These are phyloP conservation scores for Liodrosophila aerea DNA, from an alignment of 2,888 invertebrate genomes.

Conservation along the genomic window DNA sequence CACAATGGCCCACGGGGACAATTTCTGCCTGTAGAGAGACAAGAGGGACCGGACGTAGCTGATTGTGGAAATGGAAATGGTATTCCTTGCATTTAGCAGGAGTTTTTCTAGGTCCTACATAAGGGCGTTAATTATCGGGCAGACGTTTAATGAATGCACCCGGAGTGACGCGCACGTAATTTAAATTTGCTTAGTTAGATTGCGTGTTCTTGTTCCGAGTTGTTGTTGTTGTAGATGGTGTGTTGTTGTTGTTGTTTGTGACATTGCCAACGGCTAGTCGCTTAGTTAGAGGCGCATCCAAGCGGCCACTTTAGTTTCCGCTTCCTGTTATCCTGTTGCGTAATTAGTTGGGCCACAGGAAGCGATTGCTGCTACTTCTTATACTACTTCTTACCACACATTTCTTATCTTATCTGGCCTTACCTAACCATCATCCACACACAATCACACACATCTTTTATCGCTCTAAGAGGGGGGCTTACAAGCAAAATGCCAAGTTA, in stretches of 20 bases:
- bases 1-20: slow-evolving; percentile 61
- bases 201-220: slow-evolving; percentile 45
- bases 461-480: background rate
- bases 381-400: slow-evolving; percentile 9
- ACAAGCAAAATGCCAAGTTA: slow-evolving; percentile 52
- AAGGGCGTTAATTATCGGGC: slow-evolving; percentile 73
- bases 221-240: slow-evolving; percentile 23
- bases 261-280: slow-evolving; percentile 46
- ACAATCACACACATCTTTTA: background rate
- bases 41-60: slow-evolving; percentile 26
- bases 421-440: slow-evolving; percentile 16
- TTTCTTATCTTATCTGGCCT: slow-evolving; percentile 3
- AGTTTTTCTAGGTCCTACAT: slow-evolving; percentile 39
- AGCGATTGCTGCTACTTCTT: slow-evolving; percentile 36
- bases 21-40: slow-evolving; percentile 26
- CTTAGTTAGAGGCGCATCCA: slow-evolving; percentile 55
- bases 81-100: slow-evolving; percentile 14
- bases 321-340: slow-evolving; percentile 70
- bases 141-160: slow-evolving; percentile 72
- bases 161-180: slow-evolving; percentile 64
- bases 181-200: slow-evolving; percentile 72
- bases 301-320: slow-evolving; percentile 70
- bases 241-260: slow-evolving; percentile 19
- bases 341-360: slow-evolving; percentile 66
- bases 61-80: slow-evolving; percentile 33